Conservation (phyloP, 2,888 invertebrate genomes). For the Axea sp. region DNA sequence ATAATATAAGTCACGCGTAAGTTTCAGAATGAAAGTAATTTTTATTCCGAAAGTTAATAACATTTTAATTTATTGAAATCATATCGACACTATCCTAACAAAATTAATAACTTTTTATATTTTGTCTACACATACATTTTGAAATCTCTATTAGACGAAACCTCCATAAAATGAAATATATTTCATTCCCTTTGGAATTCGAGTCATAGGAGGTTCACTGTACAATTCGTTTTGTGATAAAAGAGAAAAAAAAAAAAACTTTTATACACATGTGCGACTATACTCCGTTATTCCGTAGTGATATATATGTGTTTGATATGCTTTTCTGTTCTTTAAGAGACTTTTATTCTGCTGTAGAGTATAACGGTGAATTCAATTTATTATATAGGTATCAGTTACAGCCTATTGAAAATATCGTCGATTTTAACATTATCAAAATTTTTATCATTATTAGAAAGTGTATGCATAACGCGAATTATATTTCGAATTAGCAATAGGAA, state of each 20-base stretch:
- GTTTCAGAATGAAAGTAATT: too few relatives aligned
- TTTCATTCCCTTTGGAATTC: too few relatives aligned
- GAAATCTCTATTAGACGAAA: too few relatives aligned
- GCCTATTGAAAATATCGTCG: slow-evolving; percentile 30
- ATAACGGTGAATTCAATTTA: slow-evolving; percentile 37
- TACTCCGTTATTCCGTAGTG: slow-evolving; percentile 25
- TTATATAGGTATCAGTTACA: slow-evolving; percentile 41
- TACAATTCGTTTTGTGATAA: slow-evolving; percentile 15
- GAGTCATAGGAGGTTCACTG: neutral
- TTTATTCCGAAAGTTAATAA: too few relatives aligned
- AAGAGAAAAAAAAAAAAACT: slow-evolving; percentile 13
- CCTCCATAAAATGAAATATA: neutral
- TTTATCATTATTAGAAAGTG: slow-evolving; percentile 15
- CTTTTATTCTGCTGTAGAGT: slow-evolving; percentile 34
- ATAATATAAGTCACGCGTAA: too few relatives aligned
- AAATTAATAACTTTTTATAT: too few relatives aligned
- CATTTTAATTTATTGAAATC: too few relatives aligned
- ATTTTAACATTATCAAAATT: slow-evolving; percentile 17
- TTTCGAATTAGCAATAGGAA: neutral
- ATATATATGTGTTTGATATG: slow-evolving; percentile 45
- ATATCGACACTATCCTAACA: too few relatives aligned
- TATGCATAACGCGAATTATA: neutral
- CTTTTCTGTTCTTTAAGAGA: slow-evolving; percentile 31
- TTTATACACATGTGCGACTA: slow-evolving; percentile 22
- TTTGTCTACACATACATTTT: too few relatives aligned